Conservation (phyloP, 1,140 invertebrate genomes). For the Holotrichia oblita region DNA sequence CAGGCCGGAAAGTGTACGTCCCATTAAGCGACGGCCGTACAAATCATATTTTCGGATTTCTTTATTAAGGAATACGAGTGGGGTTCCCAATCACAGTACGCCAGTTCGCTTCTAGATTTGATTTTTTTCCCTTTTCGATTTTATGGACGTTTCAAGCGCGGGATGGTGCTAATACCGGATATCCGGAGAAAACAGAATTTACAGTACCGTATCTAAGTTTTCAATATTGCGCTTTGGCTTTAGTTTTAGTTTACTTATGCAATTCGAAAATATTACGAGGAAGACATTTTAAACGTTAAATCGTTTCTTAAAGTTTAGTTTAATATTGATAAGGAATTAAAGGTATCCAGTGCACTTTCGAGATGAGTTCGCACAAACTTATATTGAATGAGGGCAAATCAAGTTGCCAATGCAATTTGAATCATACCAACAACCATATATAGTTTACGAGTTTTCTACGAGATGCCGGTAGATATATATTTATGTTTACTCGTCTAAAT, state of each 20-base stretch:
- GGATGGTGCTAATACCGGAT: no score
- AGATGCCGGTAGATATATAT: background rate
- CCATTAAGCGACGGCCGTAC: background rate
- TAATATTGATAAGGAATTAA: no score
- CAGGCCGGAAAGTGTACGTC: constrained; percentile 4
- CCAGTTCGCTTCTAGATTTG: background rate
- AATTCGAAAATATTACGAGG: no score
- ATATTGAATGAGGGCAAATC: background rate
- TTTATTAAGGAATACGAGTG: background rate
- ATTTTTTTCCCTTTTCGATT: background rate
- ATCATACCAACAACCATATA: background rate
- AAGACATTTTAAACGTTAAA: no score
- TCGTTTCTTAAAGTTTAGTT: no score
- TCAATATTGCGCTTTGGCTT: no score
- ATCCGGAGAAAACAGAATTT: no score
- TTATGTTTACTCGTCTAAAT: background rate
- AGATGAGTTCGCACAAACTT: no score
- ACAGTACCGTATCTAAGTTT: no score
- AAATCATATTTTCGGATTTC: constrained; percentile 7
- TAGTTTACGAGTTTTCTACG: background rate
- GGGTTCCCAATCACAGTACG: background rate
- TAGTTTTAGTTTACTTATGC: no score
- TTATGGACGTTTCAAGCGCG: background rate
- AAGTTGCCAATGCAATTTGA: background rate
- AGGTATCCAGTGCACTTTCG: no score